A percentile compares a stretch with the other conserved stretches of the same genome.
phyloP scores from a whole-genome alignment of 1,140 invertebrate genomes.

The Papilio helenus region DNA sequence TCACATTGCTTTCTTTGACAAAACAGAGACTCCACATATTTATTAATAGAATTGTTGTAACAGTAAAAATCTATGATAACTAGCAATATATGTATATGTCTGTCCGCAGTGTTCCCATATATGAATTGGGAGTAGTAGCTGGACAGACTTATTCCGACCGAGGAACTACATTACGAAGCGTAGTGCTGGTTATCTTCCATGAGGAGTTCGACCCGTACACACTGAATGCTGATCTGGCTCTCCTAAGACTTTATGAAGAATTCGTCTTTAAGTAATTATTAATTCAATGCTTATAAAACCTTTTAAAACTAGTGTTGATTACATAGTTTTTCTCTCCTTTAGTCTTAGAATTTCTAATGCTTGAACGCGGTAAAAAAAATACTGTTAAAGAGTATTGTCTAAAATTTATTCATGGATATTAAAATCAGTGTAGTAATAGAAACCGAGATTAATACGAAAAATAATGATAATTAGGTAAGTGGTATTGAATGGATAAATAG shows the following conservation, averaged over 20 bases:
- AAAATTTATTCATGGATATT: no score
- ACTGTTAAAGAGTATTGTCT: no score
- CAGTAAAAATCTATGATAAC: not conserved
- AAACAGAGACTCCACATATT: no score
- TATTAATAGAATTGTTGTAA: not conserved
- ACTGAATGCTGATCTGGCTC: constrained; percentile 55
- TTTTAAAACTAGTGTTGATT: not conserved
- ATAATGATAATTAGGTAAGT: no score
- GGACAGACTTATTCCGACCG: constrained; percentile 71
- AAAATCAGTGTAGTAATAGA: no score
- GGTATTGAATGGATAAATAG: no score
- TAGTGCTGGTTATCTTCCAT: constrained; percentile 59
- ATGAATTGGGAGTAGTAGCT: constrained; percentile 59
- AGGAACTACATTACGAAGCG: constrained; percentile 54
- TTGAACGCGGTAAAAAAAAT: not conserved
- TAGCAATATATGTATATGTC: no score
- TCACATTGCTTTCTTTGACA: no score
- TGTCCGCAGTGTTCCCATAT: constrained; percentile 59
- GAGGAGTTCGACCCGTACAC: constrained; percentile 60
- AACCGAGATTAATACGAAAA: no score
- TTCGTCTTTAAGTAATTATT: constrained; percentile 49
- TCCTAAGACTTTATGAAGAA: constrained; percentile 61
- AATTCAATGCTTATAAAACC: not conserved
- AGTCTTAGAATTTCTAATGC: no score
- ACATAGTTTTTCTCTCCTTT: not conserved